Base-by-base conservation (phyloP, 1,140 invertebrate genomes). In the Asobara japonica region DNA sequence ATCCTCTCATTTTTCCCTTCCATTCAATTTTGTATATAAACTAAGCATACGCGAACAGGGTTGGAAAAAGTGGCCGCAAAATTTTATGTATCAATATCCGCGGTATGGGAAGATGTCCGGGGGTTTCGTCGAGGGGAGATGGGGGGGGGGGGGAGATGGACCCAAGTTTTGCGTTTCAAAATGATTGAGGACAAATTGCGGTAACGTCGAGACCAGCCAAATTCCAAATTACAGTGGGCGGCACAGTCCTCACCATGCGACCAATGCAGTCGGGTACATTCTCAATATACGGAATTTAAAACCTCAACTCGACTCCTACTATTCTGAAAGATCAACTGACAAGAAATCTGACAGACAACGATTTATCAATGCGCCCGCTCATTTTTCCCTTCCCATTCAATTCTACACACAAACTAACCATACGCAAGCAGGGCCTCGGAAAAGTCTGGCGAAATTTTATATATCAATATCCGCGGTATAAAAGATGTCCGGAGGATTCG, bases 131-230 rank as follows among this genome's bases (percentile, higher is more conserved):
- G n/a, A n/a, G n/a, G n/a, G n/a, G n/a, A n/a, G n/a, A n/a, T n/a
- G n/a, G n/a, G 29, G 62, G 10, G 38, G 36, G 38, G 31, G 41
- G 36, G 29, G 65, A 69, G 68, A 70, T 73, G 69, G 73, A 65
- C 71, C 48, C 71, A 74, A 79, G 84, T 86, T 83, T 86, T 80
- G 66, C 77, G 82, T 86, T 86, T 86, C 84, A 85, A 82, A 83
- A 83, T 86, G 83, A 86, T 86, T 86, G 85, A 82, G 84, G 83
- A 84, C 77, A 82, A n/a, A 86, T 86, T 86, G 84, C 83, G 83
- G 85, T 84, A 85, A 86, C 86, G 84, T 80, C 80, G 85, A 86
- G 84, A 77, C 71, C 38, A n/a, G n/a, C n/a, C n/a, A n/a, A n/a
- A n/a, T n/a, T n/a, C n/a, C n/a, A n/a, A n/a, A n/a, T n/a, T n/a